Evolutionary conservation across 2,797 vertebrate species (phyloP), one percentile per base, ranked within the genome.

Genomic region (Acanthurus leucopareius): DNA sequence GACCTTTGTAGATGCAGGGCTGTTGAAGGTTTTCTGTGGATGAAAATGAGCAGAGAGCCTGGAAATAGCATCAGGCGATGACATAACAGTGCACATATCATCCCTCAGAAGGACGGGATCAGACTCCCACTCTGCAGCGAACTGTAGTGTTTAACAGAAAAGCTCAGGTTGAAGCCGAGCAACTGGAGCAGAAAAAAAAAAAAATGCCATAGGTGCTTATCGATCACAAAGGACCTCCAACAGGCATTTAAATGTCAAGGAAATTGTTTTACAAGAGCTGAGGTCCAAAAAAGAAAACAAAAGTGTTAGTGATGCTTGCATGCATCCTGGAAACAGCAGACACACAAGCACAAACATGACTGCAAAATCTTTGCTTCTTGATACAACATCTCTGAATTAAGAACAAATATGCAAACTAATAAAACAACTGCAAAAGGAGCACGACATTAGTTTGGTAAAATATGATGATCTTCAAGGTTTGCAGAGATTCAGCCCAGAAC

Each of bases 241-340:
- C 63, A 72, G 80, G 68, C 67, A 79, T 72, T 44, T 44, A 90
- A 89, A 91, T 89, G 86, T 86, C 85, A 88, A 82, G 81, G 77
- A 82, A 86, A 85, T 65, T 11, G 78, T 85, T 85, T 83, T 69
- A 76, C 78, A 72, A 66, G 32, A 53, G 57, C 67, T 20, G n/a
- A 60, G 77, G 69, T 87, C 28, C 73, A 88, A 58, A 71, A 49
- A 57, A 69, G 47, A 17, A 48, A 62, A 45, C 53, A 45, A 53
- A 10, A 44, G 9, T 44, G 15, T 51, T 54, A n/a, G 28, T 15
- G 56, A 45, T 53, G 22, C 7, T 45, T 42, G 22, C 3, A 51
- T 56, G 1, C 51, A 60, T 62, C 28, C 22, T 54, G 0, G 6
- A 40, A 10, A 38, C 14, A 62, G 53, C 9, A 61, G 63, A 64